These are phyloP conservation scores for Gymnarchus niloticus DNA, from an alignment of 2,113 vertebrate species.

Conservation along the genomic window DNA sequence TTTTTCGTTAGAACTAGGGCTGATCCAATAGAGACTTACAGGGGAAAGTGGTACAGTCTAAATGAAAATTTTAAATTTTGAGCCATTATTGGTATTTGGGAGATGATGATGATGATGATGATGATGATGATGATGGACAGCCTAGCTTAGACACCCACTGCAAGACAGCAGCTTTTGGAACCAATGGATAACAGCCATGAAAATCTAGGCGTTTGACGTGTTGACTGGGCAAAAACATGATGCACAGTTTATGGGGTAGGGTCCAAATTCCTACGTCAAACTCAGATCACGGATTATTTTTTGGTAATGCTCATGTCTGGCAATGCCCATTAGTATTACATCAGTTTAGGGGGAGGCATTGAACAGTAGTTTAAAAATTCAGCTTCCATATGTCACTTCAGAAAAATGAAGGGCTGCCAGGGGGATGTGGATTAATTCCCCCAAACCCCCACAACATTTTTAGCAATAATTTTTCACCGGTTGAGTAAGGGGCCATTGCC, in stretches of 20 bases:
- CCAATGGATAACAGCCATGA: neutral
- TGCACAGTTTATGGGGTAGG: neutral
- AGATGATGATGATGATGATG: neutral
- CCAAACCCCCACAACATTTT: constrained; percentile 2
- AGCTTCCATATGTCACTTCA: neutral
- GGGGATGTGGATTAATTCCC: neutral
- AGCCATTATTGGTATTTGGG: neutral
- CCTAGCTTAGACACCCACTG: no score
- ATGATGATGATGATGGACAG: neutral
- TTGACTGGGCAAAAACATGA: neutral
- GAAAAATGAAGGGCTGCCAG: neutral
- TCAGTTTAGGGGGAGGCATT: neutral
- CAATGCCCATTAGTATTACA: neutral
- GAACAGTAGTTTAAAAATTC: neutral
- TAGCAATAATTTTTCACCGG: neutral
- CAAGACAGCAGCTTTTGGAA: neutral
- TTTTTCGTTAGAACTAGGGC: no score
- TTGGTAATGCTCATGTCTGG: neutral
- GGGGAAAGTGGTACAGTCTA: no score
- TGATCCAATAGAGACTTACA: no score
- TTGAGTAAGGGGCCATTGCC: neutral
- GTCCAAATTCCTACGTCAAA: neutral
- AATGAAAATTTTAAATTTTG: neutral
- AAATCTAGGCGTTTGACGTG: neutral
- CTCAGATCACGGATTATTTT: neutral